Percentiles rank a stretch among this genome's conserved stretches.
phyloP scores from a whole-genome alignment of 2,797 vertebrate species.

The Australoheros facetus region DNA sequence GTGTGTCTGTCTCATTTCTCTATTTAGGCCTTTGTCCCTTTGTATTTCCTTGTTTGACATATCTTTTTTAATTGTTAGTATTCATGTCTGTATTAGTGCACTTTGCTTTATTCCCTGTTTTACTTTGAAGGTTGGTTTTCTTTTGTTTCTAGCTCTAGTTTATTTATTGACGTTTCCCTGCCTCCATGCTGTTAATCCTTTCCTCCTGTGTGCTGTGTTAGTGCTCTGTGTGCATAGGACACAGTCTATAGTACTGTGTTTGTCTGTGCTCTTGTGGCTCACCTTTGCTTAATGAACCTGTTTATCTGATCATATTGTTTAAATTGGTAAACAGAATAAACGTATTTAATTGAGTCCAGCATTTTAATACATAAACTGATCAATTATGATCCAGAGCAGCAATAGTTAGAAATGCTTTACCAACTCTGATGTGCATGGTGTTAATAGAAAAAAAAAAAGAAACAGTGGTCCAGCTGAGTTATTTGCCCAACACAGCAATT shows the following conservation, averaged over 20 bases:
- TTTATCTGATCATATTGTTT: neutral
- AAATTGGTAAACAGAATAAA: neutral
- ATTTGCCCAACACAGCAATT: neutral
- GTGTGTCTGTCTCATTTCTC: neutral
- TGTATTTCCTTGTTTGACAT: neutral
- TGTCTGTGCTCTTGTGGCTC: neutral
- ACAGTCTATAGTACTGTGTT: neutral
- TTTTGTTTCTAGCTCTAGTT: neutral
- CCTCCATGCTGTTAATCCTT: neutral
- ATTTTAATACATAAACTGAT: neutral
- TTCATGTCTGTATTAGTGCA: neutral
- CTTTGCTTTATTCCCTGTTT: neutral
- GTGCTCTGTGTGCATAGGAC: too few relatives aligned
- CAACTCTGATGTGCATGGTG: neutral
- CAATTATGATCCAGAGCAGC: neutral
- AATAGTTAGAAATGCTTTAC: neutral
- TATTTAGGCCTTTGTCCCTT: neutral
- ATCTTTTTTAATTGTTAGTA: neutral
- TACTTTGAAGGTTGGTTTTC: neutral
- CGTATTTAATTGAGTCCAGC: neutral
- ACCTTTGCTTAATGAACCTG: neutral
- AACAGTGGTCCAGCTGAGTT: neutral
- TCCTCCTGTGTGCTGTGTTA: neutral
- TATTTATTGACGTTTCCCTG: neutral
- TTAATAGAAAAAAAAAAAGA: neutral